Evolutionary conservation across 2,888 invertebrate genomes (phyloP).

Genomic region (Monopis laevigella): DNA sequence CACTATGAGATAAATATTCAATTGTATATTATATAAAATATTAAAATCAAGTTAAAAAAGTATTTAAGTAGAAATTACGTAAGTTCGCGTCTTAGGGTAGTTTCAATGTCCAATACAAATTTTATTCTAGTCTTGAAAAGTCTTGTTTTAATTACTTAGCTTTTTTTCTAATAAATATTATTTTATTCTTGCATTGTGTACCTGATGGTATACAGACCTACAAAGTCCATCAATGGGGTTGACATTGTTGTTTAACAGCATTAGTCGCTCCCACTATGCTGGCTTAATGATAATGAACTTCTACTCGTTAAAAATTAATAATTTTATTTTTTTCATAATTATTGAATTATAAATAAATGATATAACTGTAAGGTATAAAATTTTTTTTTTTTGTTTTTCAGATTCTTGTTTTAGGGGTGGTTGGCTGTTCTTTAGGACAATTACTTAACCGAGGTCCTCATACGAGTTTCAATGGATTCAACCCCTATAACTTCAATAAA

Average conservation of each 20-base stretch:
- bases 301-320: no score
- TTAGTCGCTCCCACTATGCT: no score
- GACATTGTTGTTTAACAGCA: no score
- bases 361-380: background rate
- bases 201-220: no score
- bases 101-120: background rate
- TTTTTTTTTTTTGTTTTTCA: background rate
- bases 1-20: background rate
- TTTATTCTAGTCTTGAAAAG: no score
- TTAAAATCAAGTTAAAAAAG: background rate
- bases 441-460: constrained; percentile 4
- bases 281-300: no score
- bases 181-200: no score
- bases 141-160: no score
- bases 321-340: no score
- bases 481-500: constrained; percentile 1
- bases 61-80: background rate
- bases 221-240: no score
- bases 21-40: background rate
- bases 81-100: background rate
- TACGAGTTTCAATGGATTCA: constrained; percentile 3
- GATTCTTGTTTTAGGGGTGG: background rate
- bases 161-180: no score
- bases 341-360: no score
- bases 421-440: constrained; percentile 4